Percentiles rank a stretch among this genome's conserved stretches.
These are phyloP conservation scores for Eledona agricola DNA, from an alignment of 2,888 invertebrate species.

Conservation along the genomic window DNA sequence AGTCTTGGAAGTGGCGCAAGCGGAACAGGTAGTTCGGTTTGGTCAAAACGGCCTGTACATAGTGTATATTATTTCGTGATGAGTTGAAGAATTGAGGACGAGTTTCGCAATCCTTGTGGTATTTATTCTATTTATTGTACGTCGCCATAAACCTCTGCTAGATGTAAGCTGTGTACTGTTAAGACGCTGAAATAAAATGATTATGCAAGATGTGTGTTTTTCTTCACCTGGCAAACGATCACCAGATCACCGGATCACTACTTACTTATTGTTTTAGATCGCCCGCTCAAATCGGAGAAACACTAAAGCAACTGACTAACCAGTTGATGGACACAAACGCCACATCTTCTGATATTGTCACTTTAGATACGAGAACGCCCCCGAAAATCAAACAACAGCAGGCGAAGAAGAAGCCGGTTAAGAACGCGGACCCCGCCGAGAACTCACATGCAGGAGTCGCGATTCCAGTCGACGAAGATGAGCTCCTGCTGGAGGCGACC, in stretches of 20 bases:
- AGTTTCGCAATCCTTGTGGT: conserved; percentile 9
- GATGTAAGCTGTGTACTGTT: conserved; percentile 12
- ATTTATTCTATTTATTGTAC: conserved; percentile 31
- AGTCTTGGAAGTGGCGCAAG: conserved; percentile 55
- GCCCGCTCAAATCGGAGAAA: conserved; percentile 65
- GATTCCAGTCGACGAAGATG: conserved; percentile 56
- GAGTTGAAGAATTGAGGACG: conserved; percentile 29
- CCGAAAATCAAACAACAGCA: conserved; percentile 68
- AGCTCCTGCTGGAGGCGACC: conserved; percentile 51
- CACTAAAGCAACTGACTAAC: conserved; percentile 68
- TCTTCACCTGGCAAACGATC: conserved; percentile 8
- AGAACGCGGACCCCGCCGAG: conserved; percentile 58
- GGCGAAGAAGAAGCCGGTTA: conserved; percentile 54
- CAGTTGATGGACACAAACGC: conserved; percentile 65
- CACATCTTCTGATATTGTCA: conserved; percentile 60
- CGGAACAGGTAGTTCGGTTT: conserved; percentile 16
- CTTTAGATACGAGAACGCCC: conserved; percentile 70
- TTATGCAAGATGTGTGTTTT: conserved; percentile 21
- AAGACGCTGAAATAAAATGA: conserved; percentile 23
- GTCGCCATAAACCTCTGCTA: conserved; percentile 27
- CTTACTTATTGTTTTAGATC: conserved; percentile 52
- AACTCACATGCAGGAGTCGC: conserved; percentile 71
- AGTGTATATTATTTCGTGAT: conserved; percentile 32
- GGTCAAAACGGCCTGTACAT: conserved; percentile 14
- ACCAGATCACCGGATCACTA: too few relatives aligned